Evolutionary conservation across 2,113 vertebrate genomes (phyloP).

Genomic region (Epinephelus cyanopodus): DNA sequence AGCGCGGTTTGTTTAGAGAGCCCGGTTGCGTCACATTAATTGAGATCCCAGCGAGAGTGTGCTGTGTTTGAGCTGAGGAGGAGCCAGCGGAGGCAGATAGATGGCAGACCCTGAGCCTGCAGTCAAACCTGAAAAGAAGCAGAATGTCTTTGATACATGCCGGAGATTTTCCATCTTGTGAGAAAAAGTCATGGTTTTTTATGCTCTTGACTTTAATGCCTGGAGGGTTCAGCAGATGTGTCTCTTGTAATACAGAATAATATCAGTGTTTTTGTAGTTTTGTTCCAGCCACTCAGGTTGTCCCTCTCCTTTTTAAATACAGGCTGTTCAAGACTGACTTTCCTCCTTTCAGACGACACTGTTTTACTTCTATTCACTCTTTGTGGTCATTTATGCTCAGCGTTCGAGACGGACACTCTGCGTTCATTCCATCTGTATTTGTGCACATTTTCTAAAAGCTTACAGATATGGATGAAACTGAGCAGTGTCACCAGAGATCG

Average conservation of each 20-base stretch:
- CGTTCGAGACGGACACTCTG: too few species aligned
- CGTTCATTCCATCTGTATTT: too few species aligned
- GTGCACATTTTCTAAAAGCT: too few species aligned
- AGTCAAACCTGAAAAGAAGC: constrained; percentile 44
- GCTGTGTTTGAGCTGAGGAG: constrained; percentile 33
- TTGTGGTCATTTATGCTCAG: too few species aligned
- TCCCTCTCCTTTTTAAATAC: neutral
- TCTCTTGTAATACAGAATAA: neutral
- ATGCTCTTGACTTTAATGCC: neutral
- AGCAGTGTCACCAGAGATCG: too few species aligned
- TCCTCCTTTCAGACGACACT: neutral
- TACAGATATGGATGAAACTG: too few species aligned
- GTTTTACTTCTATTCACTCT: neutral
- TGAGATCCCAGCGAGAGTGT: constrained; percentile 24
- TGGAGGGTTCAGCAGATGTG: constrained; percentile 1
- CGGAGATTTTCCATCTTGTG: constrained; percentile 46
- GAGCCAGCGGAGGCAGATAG: constrained; percentile 30
- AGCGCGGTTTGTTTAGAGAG: constrained; percentile 60
- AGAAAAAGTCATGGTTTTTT: constrained; percentile 12
- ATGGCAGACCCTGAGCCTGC: constrained; percentile 21
- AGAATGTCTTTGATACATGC: constrained; percentile 34
- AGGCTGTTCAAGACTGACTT: neutral
- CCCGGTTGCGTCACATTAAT: constrained; percentile 47
- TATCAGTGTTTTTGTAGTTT: neutral
- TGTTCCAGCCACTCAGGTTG: neutral